These are phyloP conservation scores for Caenorhabditis sulstoni DNA, from an alignment of 2,888 invertebrate species.

Conservation along the genomic window DNA sequence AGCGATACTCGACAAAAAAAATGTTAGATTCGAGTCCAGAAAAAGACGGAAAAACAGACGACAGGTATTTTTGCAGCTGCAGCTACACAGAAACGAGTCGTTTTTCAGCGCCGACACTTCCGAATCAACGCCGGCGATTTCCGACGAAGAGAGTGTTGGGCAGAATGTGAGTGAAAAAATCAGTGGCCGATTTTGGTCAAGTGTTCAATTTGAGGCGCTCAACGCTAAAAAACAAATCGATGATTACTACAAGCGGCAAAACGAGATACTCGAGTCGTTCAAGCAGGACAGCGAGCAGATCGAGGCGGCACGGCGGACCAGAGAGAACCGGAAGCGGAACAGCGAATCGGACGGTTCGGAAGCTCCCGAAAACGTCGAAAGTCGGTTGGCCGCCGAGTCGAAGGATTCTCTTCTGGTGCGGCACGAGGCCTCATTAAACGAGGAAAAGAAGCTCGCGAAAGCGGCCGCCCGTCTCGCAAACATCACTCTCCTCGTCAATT, in stretches of 20 bases:
- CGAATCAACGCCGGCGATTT: not conserved
- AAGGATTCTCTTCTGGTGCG: slow-evolving; percentile 26
- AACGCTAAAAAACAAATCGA: slow-evolving; percentile 11
- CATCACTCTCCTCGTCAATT: slow-evolving; percentile 74
- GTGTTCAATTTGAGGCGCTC: slow-evolving; percentile 8
- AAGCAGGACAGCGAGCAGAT: slow-evolving; percentile 75
- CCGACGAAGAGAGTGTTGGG: slow-evolving; percentile 30
- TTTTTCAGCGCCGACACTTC: too few relatives aligned
- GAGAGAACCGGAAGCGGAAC: slow-evolving; percentile 5
- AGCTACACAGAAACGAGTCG: too few relatives aligned
- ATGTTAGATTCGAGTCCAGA: too few relatives aligned
- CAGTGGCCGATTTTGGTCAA: not conserved
- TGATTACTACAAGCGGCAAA: slow-evolving; percentile 76
- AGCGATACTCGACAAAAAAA: too few relatives aligned
- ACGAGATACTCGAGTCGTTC: slow-evolving; percentile 73
- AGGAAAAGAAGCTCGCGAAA: slow-evolving; percentile 26
- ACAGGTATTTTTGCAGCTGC: too few relatives aligned
- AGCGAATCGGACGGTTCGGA: slow-evolving; percentile 21
- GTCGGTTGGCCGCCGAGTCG: not conserved
- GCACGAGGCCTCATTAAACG: slow-evolving; percentile 16
- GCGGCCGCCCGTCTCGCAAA: slow-evolving; percentile 67
- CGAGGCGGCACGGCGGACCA: slow-evolving; percentile 56
- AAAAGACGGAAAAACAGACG: too few relatives aligned
- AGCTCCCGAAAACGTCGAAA: not conserved
- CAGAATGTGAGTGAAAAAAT: slow-evolving; percentile 4